These are phyloP conservation scores for Rotaria macrura DNA, from an alignment of 2,888 invertebrate genomes.

Conservation along the genomic window DNA sequence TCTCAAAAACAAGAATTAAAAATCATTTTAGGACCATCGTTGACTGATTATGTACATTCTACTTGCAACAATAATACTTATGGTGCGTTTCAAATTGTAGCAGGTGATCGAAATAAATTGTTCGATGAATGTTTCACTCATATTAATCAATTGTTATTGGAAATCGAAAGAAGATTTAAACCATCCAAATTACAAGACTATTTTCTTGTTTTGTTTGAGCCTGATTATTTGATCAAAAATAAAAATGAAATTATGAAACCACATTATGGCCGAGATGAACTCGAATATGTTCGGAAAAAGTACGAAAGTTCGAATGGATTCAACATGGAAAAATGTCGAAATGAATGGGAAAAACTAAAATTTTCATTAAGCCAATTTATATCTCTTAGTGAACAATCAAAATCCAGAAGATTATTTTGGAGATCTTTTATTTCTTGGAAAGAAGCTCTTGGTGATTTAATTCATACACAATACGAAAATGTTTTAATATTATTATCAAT, in stretches of 20 bases:
- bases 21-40: background rate
- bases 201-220: background rate
- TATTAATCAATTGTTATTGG: background rate
- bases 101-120: background rate
- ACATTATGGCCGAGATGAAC: background rate
- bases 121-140: background rate
- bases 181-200: background rate
- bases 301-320: background rate
- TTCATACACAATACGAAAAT: background rate
- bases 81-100: background rate
- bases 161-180: background rate
- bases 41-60: background rate
- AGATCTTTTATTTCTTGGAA: background rate
- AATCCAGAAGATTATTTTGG: background rate
- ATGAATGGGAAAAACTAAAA: background rate
- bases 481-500: background rate
- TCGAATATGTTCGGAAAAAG: background rate
- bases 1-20: background rate
- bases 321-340: background rate
- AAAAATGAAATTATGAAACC: background rate
- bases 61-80: background rate
- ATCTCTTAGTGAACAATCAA: background rate
- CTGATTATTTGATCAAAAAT: background rate
- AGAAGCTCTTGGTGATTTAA: background rate
- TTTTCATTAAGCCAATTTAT: background rate